phyloP scores from a whole-genome alignment of 2,888 invertebrate species.

The Pseudoips prasinana region DNA sequence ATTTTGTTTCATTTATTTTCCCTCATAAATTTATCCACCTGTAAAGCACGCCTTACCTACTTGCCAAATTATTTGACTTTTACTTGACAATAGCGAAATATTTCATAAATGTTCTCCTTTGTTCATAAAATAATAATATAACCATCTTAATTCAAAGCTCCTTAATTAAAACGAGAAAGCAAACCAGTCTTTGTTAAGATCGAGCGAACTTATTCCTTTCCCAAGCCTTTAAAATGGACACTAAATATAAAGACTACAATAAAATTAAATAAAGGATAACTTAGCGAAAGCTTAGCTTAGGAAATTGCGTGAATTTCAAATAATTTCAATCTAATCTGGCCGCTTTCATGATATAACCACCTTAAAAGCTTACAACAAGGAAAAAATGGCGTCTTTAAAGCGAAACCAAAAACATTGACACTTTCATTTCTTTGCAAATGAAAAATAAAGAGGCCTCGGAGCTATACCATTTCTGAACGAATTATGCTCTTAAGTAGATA shows the following conservation, averaged over 20 bases:
- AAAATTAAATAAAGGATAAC: constrained; percentile 13
- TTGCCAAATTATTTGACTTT: constrained; percentile 9
- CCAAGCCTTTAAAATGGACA: constrained; percentile 6
- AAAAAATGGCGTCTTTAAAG: constrained; percentile 27
- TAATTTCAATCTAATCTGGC: constrained; percentile 15
- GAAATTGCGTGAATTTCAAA: constrained; percentile 12
- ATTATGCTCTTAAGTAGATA: constrained; percentile 38
- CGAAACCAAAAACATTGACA: constrained; percentile 37
- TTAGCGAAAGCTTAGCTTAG: constrained; percentile 5
- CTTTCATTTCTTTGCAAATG: constrained; percentile 34
- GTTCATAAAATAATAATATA: constrained; percentile 19
- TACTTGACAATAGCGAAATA: constrained; percentile 8
- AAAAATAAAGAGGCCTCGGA: constrained; percentile 32
- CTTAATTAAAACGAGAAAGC: constrained; percentile 26
- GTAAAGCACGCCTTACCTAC: too few relatives aligned
- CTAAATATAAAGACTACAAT: constrained; percentile 16
- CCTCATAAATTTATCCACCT: too few relatives aligned
- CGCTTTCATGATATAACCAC: constrained; percentile 14
- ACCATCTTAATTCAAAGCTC: constrained; percentile 11
- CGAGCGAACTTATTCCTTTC: constrained; percentile 22
- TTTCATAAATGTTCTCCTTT: constrained; percentile 9
- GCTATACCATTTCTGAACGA: constrained; percentile 26
- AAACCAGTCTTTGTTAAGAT: constrained; percentile 20
- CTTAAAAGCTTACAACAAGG: constrained; percentile 18
- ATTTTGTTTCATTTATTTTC: neutral